These are phyloP conservation scores for Acronicta psi DNA, from an alignment of 2,888 invertebrate species.

Conservation along the genomic window DNA sequence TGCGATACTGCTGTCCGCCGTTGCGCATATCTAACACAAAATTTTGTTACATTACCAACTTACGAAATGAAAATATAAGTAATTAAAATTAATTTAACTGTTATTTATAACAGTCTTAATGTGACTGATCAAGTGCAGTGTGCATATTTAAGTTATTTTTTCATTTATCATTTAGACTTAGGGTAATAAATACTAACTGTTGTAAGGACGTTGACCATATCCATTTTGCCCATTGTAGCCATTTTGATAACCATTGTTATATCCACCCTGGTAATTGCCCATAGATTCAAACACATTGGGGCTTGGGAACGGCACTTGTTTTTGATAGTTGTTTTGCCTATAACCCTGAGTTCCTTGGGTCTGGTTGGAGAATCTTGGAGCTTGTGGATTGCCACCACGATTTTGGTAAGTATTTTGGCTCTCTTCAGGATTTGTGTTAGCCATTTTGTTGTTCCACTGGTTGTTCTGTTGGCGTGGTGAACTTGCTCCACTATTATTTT, in stretches of 20 bases:
- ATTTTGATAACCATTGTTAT: conserved; percentile 86
- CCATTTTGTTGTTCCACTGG: conserved; percentile 88
- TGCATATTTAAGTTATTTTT: no score
- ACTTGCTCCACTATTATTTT: conserved; percentile 84
- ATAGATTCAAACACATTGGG: conserved; percentile 89
- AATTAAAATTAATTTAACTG: no score
- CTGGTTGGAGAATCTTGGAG: conserved; percentile 87
- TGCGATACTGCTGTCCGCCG: conserved; percentile 81
- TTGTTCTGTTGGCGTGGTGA: conserved; percentile 87
- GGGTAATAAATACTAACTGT: conserved; percentile 69
- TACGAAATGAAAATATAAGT: no score
- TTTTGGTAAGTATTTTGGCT: conserved; percentile 77
- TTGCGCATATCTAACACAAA: conserved; percentile 73
- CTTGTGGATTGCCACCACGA: conserved; percentile 76
- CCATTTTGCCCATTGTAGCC: conserved; percentile 84
- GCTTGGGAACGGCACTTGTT: conserved; percentile 89
- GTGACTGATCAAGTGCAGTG: no score
- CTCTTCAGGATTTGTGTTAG: conserved; percentile 72
- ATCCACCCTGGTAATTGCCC: conserved; percentile 88
- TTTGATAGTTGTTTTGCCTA: conserved; percentile 86
- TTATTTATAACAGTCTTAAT: no score
- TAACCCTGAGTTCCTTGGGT: conserved; percentile 79
- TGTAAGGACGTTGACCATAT: conserved; percentile 83
- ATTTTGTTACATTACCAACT: no score
- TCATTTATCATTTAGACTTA: no score